These are phyloP conservation scores for Parazoanthus darwini DNA, from an alignment of 92 coral and sea anemone species.

Conservation along the genomic window DNA sequence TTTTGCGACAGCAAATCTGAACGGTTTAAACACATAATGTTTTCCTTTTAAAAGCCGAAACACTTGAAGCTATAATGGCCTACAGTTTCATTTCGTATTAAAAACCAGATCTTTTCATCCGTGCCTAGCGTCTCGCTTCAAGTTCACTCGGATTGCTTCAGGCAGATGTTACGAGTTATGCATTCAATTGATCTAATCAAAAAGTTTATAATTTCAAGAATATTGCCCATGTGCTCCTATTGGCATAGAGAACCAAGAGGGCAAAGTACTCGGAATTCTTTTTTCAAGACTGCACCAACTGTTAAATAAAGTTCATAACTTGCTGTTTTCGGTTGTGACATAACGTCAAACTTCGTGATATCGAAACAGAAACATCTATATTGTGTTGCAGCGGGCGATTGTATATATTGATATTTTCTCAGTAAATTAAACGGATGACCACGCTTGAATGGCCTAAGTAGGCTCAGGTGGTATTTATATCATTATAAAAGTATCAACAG, in stretches of 20 bases:
- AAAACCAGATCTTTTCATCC: too few species aligned
- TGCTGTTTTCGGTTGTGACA: not conserved
- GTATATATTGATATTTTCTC: not conserved
- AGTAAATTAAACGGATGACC: not conserved
- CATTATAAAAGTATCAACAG: slow-evolving; percentile 13
- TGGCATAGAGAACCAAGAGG: not conserved
- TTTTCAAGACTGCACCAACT: not conserved
- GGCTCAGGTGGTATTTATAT: not conserved
- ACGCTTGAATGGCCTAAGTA: slow-evolving; percentile 1
- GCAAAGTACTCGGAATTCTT: too few species aligned
- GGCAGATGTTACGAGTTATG: not conserved
- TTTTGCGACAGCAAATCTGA: not conserved
- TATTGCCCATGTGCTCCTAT: not conserved
- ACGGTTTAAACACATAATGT: slow-evolving; percentile 28
- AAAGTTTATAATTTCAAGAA: not conserved
- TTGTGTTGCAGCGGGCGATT: too few species aligned
- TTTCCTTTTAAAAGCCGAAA: not conserved
- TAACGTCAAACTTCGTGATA: too few species aligned
- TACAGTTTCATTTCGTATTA: too few species aligned
- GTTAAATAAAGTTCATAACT: not conserved
- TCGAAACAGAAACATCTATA: not conserved
- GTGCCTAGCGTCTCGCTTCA: not conserved
- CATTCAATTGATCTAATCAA: not conserved
- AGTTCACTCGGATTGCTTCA: not conserved
- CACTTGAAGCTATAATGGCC: too few species aligned